Conservation (phyloP, 92 coral and sea anemone species). For the Umimayanthus chanpuru region DNA sequence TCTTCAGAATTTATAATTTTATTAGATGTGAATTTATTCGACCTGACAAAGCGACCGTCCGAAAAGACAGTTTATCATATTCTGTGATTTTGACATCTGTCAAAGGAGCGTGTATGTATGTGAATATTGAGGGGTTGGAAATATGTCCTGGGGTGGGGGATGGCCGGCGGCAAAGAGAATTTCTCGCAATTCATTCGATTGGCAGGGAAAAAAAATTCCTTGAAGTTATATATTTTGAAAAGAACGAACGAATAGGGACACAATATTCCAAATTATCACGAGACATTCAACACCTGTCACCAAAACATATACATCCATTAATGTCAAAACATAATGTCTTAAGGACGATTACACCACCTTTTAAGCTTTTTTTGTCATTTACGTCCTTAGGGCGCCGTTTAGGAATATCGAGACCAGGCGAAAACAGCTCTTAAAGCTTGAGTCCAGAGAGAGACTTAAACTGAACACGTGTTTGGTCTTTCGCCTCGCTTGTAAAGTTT, state of each 20-base stretch:
- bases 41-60: neutral
- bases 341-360: too few relatives aligned
- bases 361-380: too few relatives aligned
- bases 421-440: neutral
- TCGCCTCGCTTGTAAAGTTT: neutral
- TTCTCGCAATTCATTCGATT: too few relatives aligned
- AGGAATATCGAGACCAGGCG: neutral
- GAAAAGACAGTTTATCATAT: neutral
- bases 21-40: neutral
- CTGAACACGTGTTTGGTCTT: neutral
- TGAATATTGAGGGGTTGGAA: too few relatives aligned
- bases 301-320: neutral
- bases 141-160: too few relatives aligned
- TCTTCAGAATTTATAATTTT: neutral
- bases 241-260: neutral
- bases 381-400: neutral
- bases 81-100: neutral
- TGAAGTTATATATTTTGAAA: too few relatives aligned
- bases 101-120: neutral
- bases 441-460: neutral
- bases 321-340: neutral
- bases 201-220: neutral
- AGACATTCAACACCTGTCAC: too few relatives aligned
- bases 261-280: too few relatives aligned
- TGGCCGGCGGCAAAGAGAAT: too few relatives aligned